Percentiles rank a stretch among this genome's conserved stretches.
These are phyloP conservation scores for Odontomachus brunneus DNA, from an alignment of 1,140 invertebrate species.

Conservation along the genomic window DNA sequence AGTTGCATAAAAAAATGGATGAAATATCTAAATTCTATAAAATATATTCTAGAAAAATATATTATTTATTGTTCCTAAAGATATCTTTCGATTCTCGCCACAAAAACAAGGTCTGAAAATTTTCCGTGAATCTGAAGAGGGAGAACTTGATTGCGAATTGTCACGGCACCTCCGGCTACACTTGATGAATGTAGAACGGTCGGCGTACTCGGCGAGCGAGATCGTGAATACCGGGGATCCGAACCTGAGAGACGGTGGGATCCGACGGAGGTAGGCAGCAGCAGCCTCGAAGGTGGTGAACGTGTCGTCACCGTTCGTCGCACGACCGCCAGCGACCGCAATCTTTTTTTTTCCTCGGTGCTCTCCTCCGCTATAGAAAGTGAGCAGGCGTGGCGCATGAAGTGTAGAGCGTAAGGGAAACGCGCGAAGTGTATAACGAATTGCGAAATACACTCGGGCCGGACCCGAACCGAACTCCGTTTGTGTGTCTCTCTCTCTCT, in stretches of 20 bases:
- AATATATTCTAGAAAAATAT: too few relatives aligned
- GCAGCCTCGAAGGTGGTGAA: conserved; percentile 26
- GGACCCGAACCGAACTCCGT: neutral
- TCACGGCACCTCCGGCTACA: too few relatives aligned
- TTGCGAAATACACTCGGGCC: conserved; percentile 29
- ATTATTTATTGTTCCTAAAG: too few relatives aligned
- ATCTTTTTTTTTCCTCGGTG: conserved; percentile 26
- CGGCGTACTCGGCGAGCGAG: neutral
- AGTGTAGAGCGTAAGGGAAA: conserved; percentile 15
- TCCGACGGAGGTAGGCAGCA: neutral
- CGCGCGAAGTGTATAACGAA: neutral
- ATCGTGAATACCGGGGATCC: neutral
- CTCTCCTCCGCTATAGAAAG: conserved; percentile 53
- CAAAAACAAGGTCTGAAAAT: too few relatives aligned
- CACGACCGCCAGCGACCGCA: conserved; percentile 13
- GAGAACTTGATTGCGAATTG: too few relatives aligned
- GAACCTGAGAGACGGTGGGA: neutral
- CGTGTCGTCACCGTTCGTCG: conserved; percentile 33
- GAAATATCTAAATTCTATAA: too few relatives aligned
- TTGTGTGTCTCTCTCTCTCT: neutral
- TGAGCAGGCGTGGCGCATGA: conserved; percentile 27
- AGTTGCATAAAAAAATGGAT: too few relatives aligned
- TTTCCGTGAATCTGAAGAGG: too few relatives aligned
- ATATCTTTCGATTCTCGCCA: too few relatives aligned
- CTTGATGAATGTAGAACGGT: too few relatives aligned